Base-by-base conservation (phyloP, 2,113 vertebrate genomes). In the Suricata suricatta region DNA sequence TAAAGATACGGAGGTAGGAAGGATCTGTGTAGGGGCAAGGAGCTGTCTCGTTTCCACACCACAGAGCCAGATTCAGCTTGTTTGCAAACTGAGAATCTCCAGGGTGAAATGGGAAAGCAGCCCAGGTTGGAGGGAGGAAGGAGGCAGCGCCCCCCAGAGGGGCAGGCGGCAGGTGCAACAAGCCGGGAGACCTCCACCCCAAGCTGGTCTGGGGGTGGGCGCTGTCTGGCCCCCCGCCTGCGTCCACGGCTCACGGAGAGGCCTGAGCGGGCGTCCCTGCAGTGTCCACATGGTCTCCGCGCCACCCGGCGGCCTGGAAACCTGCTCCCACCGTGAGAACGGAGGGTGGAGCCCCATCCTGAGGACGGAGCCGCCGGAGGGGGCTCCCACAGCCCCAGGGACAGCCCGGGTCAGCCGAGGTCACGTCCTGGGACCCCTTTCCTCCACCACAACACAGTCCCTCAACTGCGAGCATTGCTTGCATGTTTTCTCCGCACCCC, bases 1-100 rank as follows among this genome's bases (percentile, higher is more conserved):
- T 19, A 15, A 15, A 3, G 23, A 3, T 1, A 23, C 7, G 2
- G n/a, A 63, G 15, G 2, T 9, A 23, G 23, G 52, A 52, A 8
- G 6, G 5, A 23, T 16, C 27, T 1, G 10, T 6, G 6, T 10
- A 5, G 35, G 41, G 33, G 33, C 47, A 25, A 44, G 16, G 19
- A 0, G 23, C 2, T 0, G 9, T 0, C 31, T 0, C 1, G 66
- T 11, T 21, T 19, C 66, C 27, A 12, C 17, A 11, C 41, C 0
- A 27, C 9, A 68, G 0, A 0, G 74, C 41, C 35, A 27, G 54
- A 27, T 38, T 66, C 74, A 52, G 21, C 76, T 47, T n/a, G 44
- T n/a, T 21, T 52, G 47, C 76, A 33, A 44, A 33, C 27, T 2
- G 2, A 25, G 74, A 77, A 44, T 7, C 29, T 29, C 0, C 0